Conservation (phyloP, 2,888 invertebrate genomes). For the Acronicta leporina region DNA sequence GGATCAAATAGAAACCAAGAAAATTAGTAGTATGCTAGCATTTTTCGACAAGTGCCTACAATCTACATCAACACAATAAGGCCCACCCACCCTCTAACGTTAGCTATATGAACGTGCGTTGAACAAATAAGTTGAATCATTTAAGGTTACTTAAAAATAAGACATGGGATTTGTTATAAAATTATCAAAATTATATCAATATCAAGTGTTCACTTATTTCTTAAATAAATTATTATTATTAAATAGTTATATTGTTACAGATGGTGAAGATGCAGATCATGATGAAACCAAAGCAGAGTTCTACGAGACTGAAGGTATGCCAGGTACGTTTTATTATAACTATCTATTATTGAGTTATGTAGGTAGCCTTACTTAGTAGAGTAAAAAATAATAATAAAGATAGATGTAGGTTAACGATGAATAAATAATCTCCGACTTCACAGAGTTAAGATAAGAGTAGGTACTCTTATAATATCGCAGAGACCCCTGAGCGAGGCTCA, state of each 20-base stretch:
- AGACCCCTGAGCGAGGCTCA: constrained; percentile 68
- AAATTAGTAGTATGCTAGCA: constrained; percentile 24
- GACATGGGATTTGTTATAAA: too few species aligned
- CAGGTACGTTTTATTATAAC: constrained; percentile 58
- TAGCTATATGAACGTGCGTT: constrained; percentile 5
- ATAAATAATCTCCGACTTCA: constrained; percentile 47
- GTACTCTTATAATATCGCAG: constrained; percentile 66
- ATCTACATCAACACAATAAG: constrained; percentile 8
- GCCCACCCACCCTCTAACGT: constrained; percentile 1
- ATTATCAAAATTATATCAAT: too few species aligned
- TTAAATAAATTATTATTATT: too few species aligned
- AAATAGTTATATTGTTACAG: constrained; percentile 61
- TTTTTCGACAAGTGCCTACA: constrained; percentile 25
- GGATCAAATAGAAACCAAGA: constrained; percentile 14
- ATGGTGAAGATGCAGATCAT: constrained; percentile 58
- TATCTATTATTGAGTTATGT: neutral
- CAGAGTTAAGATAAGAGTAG: constrained; percentile 57
- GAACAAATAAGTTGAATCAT: constrained; percentile 8
- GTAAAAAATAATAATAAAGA: constrained; percentile 25
- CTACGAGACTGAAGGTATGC: constrained; percentile 63
- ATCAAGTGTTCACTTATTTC: too few species aligned
- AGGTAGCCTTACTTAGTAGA: constrained; percentile 4
- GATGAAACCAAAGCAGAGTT: constrained; percentile 60
- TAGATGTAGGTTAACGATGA: constrained; percentile 43
- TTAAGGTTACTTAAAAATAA: neutral